Percentiles rank a stretch among this genome's conserved stretches.
Evolutionary conservation across 2,888 invertebrate genomes (phyloP).

Genomic region (Drosophila imparisetae): DNA sequence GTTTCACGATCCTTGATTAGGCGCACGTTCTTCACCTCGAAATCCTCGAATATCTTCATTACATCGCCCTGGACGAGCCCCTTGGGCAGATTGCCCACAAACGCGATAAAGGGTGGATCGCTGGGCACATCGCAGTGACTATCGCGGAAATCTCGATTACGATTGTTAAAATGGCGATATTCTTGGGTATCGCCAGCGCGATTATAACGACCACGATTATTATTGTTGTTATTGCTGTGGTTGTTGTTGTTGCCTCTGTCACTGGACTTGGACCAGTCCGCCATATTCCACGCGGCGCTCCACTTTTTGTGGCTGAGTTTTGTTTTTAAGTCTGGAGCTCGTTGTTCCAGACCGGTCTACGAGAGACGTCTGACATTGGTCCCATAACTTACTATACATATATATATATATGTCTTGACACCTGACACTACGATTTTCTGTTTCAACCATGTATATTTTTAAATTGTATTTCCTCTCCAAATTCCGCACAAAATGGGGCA

Average conservation of each 20-base stretch:
- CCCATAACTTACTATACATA: constrained; percentile 26
- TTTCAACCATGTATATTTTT: not conserved
- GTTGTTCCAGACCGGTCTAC: constrained; percentile 62
- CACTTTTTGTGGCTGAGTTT: constrained; percentile 22
- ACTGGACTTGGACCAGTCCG: constrained; percentile 51
- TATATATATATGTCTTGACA: not conserved
- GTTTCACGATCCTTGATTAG: constrained; percentile 97
- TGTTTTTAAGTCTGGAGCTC: constrained; percentile 53
- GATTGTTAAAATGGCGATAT: constrained; percentile 47
- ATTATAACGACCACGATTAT: constrained; percentile 29
- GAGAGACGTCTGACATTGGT: constrained; percentile 50
- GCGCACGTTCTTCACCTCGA: constrained; percentile 92
- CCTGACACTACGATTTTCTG: not conserved
- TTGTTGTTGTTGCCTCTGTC: constrained; percentile 27
- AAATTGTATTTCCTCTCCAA: constrained; percentile 3
- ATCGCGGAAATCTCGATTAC: constrained; percentile 44
- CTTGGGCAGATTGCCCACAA: constrained; percentile 96
- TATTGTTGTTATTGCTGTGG: not conserved
- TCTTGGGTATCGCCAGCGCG: constrained; percentile 36
- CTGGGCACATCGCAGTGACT: constrained; percentile 89
- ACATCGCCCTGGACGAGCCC: constrained; percentile 97
- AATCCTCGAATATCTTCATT: constrained; percentile 90
- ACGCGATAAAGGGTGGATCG: constrained; percentile 96
- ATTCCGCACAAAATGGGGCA: constrained; percentile 21
- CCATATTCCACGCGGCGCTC: constrained; percentile 51